Evolutionary conservation across 1,140 invertebrate genomes (phyloP), one percentile per base, ranked within the genome.

Genomic region (Drosophila nikananu): DNA sequence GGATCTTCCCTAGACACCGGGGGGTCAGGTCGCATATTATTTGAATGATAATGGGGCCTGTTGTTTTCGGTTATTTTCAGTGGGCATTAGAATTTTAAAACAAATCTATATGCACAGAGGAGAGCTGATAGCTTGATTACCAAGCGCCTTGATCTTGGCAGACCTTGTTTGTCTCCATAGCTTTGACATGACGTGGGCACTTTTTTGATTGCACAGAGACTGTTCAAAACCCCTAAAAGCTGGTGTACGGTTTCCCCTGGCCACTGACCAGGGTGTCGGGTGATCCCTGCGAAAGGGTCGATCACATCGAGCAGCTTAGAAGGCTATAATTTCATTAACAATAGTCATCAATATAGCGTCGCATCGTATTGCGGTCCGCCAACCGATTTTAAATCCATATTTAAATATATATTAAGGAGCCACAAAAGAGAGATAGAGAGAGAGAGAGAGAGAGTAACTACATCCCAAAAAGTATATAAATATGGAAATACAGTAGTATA

Each of bases 121-220:
- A 79, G 82, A 76, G 27, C 71, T 84, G 81, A 81, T 72, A 64
- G 42, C 63, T 78, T 2, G 81, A 86, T 86, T 83, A 67, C 58
- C 58, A 46, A 63, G 46, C 63, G 73, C 84, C 84, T 89, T 89
- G 84, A 89, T 90, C 84, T 89, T 89, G 70, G n/a, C 19, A 58
- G 81, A 89, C 84, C 84, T 90, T 83, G 81, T 81, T 89, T 84
- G 58, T 71, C 77, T 80, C 77, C 78, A 75, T 72, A 37, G 49
- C 78, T 80, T 64, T 79, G 65, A 35, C 81, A 81, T 89, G 70
- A 81, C 70, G 82, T 75, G 66, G 55, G 71, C 58, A 75, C 64
- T 63, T 63, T 81, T 68, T 39, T 5, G 30, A 27, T 60, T 60
- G 35, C 39, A 39, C 39, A 54, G 32, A 54, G 54, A 59, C 32